phyloP scores from a whole-genome alignment of 2,113 vertebrate species.

The Sylvietta virens region DNA sequence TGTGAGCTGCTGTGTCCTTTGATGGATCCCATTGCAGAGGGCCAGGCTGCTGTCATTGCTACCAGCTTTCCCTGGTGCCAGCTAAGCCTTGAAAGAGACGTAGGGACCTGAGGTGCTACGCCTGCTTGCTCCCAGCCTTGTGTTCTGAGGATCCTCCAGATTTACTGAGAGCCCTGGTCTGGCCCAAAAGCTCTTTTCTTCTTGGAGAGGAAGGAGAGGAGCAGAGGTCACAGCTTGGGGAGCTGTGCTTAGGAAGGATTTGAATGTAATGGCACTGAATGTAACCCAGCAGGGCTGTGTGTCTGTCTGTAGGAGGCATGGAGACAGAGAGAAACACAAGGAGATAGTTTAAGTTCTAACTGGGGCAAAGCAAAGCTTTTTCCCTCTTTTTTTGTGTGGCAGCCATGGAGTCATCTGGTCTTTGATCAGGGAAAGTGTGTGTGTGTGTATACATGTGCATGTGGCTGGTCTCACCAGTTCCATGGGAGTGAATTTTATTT shows the following conservation, averaged over 20 bases:
- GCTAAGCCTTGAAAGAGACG: fast-evolving
- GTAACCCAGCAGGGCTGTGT: not conserved
- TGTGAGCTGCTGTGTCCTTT: not conserved
- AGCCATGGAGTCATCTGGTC: not conserved
- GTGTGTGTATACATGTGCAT: fast-evolving
- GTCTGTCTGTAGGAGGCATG: not conserved
- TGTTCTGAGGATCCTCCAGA: not conserved
- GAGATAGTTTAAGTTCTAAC: not conserved
- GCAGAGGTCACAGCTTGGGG: fast-evolving
- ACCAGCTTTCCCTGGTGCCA: not conserved
- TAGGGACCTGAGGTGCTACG: not conserved
- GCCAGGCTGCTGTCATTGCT: not conserved
- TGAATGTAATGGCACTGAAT: not conserved
- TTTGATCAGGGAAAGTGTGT: not conserved
- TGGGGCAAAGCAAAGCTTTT: not conserved
- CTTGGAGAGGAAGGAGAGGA: not conserved
- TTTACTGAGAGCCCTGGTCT: not conserved
- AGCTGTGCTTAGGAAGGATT: not conserved
- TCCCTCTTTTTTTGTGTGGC: not conserved
- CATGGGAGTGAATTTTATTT: not conserved
- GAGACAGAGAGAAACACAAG: not conserved
- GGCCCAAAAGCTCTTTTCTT: not conserved
- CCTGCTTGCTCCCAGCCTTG: not conserved
- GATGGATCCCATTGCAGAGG: not conserved
- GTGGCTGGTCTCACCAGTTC: not conserved